Conservation (phyloP, 2,113 vertebrate genomes). For the Vicugna pacos region DNA sequence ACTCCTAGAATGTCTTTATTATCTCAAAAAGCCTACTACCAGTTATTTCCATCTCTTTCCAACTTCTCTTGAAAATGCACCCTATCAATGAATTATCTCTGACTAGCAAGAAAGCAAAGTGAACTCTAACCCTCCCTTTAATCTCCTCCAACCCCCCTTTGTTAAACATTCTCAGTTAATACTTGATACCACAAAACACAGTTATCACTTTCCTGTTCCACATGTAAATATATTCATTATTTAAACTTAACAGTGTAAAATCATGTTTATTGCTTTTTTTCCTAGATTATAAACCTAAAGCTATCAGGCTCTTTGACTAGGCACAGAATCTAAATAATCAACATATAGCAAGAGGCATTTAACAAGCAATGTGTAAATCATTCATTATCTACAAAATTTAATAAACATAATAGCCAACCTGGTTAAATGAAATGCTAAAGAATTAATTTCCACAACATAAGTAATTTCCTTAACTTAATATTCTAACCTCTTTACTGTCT, state of each 20-base stretch:
- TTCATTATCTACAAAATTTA: background rate
- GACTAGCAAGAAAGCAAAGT: background rate
- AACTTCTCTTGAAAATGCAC: conserved; percentile 4
- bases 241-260: conserved; percentile 49
- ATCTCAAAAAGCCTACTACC: background rate
- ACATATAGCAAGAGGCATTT: background rate
- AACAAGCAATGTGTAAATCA: background rate
- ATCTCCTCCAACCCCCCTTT: background rate
- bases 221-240: background rate
- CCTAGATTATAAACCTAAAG: background rate
- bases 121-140: background rate
- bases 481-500: background rate
- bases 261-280: background rate
- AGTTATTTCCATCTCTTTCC: background rate
- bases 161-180: background rate
- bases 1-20: background rate
- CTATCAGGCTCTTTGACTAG: background rate
- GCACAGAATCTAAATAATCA: background rate
- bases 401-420: background rate
- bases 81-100: background rate
- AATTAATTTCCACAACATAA: background rate
- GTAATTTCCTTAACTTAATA: background rate
- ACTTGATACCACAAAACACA: background rate
- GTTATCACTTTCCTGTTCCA: background rate
- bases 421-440: conserved; percentile 18